Base-by-base conservation (phyloP, 2,888 invertebrate genomes). In the Alloplasta piceator region DNA sequence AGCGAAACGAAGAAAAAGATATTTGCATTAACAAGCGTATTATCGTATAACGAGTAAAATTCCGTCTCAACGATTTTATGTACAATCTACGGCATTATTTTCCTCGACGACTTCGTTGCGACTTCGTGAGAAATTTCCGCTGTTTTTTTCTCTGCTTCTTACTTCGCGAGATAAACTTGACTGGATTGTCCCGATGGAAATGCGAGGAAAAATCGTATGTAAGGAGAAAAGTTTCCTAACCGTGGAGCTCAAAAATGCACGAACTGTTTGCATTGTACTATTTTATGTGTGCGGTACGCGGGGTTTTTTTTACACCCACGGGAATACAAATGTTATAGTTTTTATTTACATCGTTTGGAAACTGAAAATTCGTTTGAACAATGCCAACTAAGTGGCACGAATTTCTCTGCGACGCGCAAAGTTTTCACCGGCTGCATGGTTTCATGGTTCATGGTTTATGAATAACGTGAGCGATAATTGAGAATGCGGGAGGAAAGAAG, bases 11-110 rank as follows among this genome's bases (percentile, higher is more conserved):
- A 39, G 36, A 36, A 39, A 52, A 12, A 12, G 10, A 64, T 64
- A 64, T 64, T 73, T 56, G 38, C 46, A 55, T 63, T 63, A 41
- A 73, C 63, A 64, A 64, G 52, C 10, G 55, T 64, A 63, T 14
- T 55, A 48, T 46, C 55, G 46, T 52, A n/a, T 52, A 73, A 64
- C 12, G 46, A 46, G 55, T 41, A n/a, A 50, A 64, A 50, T 64
- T 55, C 55, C 5, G 58, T 58, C 39, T 10, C 67, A n/a, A 26
- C 26, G 26, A 26, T 7, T 14, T 46, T 64, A 48, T 39, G 46
- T 9, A 48, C 14, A 16, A 26, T 41, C 50, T 16, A 39, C 43
- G 14, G 46, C 26, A 14, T 48, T 7, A 48, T 48, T 56, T 63
- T 56, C 12, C 39, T 38, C 39, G 4, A 4, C 64, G 39, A 10